Conservation (phyloP, 2,797 vertebrate genomes). For the Sebastiscus albofasciatus region DNA sequence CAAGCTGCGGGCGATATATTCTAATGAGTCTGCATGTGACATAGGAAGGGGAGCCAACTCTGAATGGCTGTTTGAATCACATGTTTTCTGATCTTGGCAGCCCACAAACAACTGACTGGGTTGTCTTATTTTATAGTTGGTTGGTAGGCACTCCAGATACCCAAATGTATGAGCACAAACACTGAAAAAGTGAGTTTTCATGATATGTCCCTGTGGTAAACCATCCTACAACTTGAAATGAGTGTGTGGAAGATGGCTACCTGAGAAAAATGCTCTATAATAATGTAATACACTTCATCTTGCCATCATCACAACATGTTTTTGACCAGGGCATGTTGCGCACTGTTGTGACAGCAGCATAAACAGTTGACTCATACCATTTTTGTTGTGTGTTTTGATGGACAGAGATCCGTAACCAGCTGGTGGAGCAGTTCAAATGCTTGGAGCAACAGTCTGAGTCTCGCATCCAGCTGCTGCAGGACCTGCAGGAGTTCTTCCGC, state of each 20-base stretch:
- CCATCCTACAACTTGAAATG: not conserved
- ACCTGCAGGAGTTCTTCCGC: constrained; percentile 99
- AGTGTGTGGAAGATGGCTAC: not conserved
- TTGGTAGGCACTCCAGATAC: too few species aligned
- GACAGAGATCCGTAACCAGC: constrained; percentile 96
- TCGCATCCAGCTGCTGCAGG: constrained; percentile 96
- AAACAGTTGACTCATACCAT: constrained; percentile 10
- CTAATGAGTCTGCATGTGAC: too few species aligned
- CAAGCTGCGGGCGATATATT: too few species aligned
- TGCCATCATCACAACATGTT: not conserved
- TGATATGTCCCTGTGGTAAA: not conserved
- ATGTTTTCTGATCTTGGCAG: too few species aligned
- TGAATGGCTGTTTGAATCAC: too few species aligned
- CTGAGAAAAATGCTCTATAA: not conserved
- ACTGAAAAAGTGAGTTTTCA: too few species aligned
- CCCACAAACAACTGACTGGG: too few species aligned
- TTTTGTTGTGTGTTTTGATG: constrained; percentile 39
- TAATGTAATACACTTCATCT: not conserved
- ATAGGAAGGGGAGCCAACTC: too few species aligned
- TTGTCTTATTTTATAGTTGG: too few species aligned
- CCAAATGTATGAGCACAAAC: too few species aligned
- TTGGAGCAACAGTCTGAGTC: constrained; percentile 98
- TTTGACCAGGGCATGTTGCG: not conserved
- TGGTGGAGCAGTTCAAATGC: constrained; percentile 99
- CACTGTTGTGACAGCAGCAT: constrained; percentile 7